These are phyloP conservation scores for Chrysogorgia sp. DNA, from an alignment of 92 coral and sea anemone species.

Conservation along the genomic window DNA sequence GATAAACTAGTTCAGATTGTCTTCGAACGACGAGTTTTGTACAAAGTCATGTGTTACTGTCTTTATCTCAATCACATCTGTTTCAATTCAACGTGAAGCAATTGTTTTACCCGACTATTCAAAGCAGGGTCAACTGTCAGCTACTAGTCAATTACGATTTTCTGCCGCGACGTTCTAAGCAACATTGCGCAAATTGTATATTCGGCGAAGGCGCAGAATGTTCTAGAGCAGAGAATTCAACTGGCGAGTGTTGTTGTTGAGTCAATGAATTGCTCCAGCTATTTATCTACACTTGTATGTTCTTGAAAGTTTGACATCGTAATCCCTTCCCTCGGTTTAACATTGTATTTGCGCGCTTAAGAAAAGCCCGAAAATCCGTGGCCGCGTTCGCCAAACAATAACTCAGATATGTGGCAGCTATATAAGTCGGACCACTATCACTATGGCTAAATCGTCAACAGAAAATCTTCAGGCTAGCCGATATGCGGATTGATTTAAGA, in stretches of 20 bases:
- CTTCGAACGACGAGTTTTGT: not conserved
- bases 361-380: not conserved
- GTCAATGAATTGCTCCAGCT: not conserved
- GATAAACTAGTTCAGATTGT: not conserved
- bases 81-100: constrained; percentile 36
- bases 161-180: constrained; percentile 7
- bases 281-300: not conserved
- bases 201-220: not conserved
- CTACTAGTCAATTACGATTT: constrained; percentile 37
- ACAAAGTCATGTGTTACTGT: constrained; percentile 1
- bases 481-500: constrained; percentile 33
- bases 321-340: too few relatives aligned
- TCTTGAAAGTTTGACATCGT: not conserved
- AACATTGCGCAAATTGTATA: constrained; percentile 20
- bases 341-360: not conserved
- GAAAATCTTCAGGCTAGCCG: constrained; percentile 27
- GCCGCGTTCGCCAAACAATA: constrained; percentile 1
- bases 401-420: constrained; percentile 1
- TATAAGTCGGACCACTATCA: too few relatives aligned
- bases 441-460: constrained; percentile 18
- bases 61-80: constrained; percentile 43
- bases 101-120: constrained; percentile 19
- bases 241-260: not conserved
- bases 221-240: not conserved
- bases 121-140: constrained; percentile 40